Evolutionary conservation across 2,888 invertebrate genomes (phyloP), one percentile per base, ranked within the genome.

Genomic region (Lasioglossum vierecki): DNA sequence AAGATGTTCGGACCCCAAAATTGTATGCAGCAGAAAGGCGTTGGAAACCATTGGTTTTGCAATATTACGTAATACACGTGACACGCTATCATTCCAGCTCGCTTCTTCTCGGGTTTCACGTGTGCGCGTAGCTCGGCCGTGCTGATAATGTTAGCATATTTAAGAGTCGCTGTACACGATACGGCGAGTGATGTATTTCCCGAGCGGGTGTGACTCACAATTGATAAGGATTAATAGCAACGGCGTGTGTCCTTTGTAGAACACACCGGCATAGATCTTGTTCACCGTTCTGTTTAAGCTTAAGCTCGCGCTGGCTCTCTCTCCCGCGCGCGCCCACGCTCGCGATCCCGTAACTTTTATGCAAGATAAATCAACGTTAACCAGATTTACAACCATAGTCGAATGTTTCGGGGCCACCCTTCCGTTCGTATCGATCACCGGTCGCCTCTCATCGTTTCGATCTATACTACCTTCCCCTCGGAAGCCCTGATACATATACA

Each of bases 331-430:
- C 13, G 4, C 44, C 3, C 13, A 4, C 22, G 22, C 49, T 6
- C 78, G n/a, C 63, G 49, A 41, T n/a, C 74, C 63, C 82, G 76
- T 85, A 79, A 85, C 82, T 85, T 86, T 85, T 85, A 63, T 76
- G 76, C 86, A 77, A 76, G 70, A 85, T 86, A 86, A 86, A 86
- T 86, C 86, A 86, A 79, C 74, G 82, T 77, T 86, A 85, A 85
- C 79, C 79, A 79, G 86, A 86, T 86, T 86, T 86, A 82, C 80
- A 86, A 85, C 74, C 82, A 44, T 77, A 74, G 79, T 63, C 70
- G 76, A 82, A 80, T 86, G 82, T 80, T 79, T 57, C 74, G 53
- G 70, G 70, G 60, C 68, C 74, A 74, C 57, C 79, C 77, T 76
- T 82, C 68, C 73, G 73, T 60, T 85, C 26, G 68, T 82, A 86